Evolutionary conservation across 2,797 vertebrate species (phyloP).

Genomic region (Carapus acus): DNA sequence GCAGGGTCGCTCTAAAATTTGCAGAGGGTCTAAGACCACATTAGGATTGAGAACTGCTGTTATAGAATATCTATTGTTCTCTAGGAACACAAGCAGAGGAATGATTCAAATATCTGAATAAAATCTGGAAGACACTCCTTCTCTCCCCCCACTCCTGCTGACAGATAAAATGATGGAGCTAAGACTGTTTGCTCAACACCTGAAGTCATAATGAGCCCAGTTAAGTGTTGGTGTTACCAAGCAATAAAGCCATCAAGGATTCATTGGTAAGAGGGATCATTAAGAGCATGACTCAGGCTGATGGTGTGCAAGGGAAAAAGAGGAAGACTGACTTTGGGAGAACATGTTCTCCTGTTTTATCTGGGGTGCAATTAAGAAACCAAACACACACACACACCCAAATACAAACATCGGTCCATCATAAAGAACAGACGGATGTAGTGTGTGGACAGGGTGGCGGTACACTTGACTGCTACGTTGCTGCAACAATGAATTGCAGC

Average conservation of each 20-base stretch:
- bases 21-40: too few relatives aligned
- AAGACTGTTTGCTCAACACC: conserved; percentile 24
- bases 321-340: too few relatives aligned
- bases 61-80: neutral
- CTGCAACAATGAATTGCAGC: neutral
- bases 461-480: conserved; percentile 9
- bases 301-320: neutral
- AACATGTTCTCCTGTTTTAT: too few relatives aligned
- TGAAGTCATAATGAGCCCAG: conserved; percentile 16
- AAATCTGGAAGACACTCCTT: neutral
- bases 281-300: conserved; percentile 3
- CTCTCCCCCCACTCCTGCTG: neutral
- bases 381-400: too few relatives aligned
- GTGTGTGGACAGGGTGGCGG: conserved; percentile 22
- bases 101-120: conserved; percentile 33
- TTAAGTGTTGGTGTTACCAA: conserved; percentile 30
- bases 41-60: too few relatives aligned
- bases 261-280: conserved; percentile 24
- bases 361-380: too few relatives aligned
- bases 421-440: conserved; percentile 15
- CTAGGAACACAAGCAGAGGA: conserved; percentile 11
- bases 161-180: neutral
- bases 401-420: conserved; percentile 24
- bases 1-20: too few relatives aligned
- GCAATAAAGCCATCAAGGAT: conserved; percentile 12